Conservation (phyloP, 2,888 invertebrate species). For the Ichneumoninae sp. region DNA sequence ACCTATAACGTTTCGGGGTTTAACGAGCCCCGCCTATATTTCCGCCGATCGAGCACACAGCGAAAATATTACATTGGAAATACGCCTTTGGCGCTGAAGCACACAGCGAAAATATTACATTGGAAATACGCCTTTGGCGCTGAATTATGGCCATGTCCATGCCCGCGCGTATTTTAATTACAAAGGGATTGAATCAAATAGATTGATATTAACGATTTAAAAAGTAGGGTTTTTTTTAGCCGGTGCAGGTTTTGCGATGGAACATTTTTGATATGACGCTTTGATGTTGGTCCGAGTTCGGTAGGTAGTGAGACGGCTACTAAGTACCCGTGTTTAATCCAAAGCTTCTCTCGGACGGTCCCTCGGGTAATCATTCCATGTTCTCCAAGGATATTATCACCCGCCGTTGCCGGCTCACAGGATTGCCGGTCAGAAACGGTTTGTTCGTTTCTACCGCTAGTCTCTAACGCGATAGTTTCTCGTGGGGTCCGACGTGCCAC, state of each 20-base stretch:
- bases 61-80: not conserved
- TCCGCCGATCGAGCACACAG: not conserved
- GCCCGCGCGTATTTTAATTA: not conserved
- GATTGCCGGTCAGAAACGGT: slow-evolving; percentile 23
- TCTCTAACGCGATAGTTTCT: slow-evolving; percentile 46
- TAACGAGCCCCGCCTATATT: not conserved
- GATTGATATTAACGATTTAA: not conserved
- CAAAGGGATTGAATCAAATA: not conserved
- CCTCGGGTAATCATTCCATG: slow-evolving; percentile 39
- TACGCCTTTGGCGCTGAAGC: not conserved
- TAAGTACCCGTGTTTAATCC: slow-evolving; percentile 25
- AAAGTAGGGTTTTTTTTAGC: not conserved
- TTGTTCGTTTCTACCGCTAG: slow-evolving; percentile 47
- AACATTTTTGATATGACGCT: not conserved
- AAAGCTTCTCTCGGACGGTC: slow-evolving; percentile 26
- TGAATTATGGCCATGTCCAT: not conserved
- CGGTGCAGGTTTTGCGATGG: not conserved
- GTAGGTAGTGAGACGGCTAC: slow-evolving; percentile 1
- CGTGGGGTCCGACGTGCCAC: not conserved
- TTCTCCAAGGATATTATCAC: slow-evolving; percentile 25
- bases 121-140: not conserved
- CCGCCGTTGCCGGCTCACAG: not conserved
- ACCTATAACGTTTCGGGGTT: not conserved
- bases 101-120: not conserved
- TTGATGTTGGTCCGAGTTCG: not conserved